phyloP scores from a whole-genome alignment of 2,113 vertebrate genomes.

The Narcine bancroftii region DNA sequence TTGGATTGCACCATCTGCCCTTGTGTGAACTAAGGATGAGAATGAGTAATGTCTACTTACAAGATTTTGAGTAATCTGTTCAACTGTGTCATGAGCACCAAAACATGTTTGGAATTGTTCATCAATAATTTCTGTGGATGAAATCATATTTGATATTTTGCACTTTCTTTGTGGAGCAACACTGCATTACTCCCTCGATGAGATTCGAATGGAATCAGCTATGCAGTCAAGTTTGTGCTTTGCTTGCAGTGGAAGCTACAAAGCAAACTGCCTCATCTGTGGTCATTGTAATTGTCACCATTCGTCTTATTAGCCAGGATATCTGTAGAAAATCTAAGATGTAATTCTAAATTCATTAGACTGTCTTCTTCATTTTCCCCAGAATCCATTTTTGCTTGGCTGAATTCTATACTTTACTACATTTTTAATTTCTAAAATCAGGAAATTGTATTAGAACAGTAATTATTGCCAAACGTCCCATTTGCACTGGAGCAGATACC shows the following conservation, averaged over 20 bases:
- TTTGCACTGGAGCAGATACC: neutral
- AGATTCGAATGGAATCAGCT: conserved; percentile 39
- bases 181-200: neutral
- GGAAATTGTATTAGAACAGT: neutral
- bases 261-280: conserved; percentile 60
- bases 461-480: conserved; percentile 7
- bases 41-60: neutral
- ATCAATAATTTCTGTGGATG: neutral
- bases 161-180: neutral
- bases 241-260: conserved; percentile 65
- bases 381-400: neutral
- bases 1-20: neutral
- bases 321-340: conserved; percentile 54
- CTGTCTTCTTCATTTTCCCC: neutral
- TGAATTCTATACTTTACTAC: neutral
- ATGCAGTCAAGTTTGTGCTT: conserved; percentile 50
- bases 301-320: conserved; percentile 68
- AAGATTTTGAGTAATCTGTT: neutral
- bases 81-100: neutral
- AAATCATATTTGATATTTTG: neutral
- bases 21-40: neutral
- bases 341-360: conserved; percentile 32
- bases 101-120: neutral
- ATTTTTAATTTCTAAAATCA: neutral
- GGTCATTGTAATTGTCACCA: conserved; percentile 71